Percentiles rank a stretch among this genome's conserved stretches.
Evolutionary conservation across 1,140 invertebrate species (phyloP).

Genomic region (Aphis craccivora): DNA sequence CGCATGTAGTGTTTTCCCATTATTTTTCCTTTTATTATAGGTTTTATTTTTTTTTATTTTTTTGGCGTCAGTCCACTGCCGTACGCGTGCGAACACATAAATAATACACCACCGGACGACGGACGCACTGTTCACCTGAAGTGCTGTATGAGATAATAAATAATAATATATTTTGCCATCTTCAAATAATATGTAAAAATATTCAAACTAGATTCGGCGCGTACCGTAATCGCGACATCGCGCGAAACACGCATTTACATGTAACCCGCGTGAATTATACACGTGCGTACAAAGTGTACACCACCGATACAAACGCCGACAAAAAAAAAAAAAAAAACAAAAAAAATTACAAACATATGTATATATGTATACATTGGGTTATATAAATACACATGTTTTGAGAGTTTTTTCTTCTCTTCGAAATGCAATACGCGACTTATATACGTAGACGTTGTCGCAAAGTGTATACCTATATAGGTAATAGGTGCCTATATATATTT

Average conservation of each 20-base stretch:
- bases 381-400: background rate
- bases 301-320: background rate
- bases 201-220: conserved; percentile 27
- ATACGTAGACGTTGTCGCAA: no score
- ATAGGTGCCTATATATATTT: background rate
- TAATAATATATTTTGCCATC: conserved; percentile 26
- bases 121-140: background rate
- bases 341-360: background rate
- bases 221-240: background rate
- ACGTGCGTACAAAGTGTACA: background rate
- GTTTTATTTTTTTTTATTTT: background rate
- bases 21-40: background rate
- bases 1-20: background rate
- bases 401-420: background rate
- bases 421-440: background rate
- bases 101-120: background rate
- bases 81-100: background rate
- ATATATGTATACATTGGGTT: background rate
- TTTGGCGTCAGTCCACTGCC: background rate
- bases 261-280: conserved; percentile 27
- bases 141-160: background rate
- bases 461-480: no score
- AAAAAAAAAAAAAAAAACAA: background rate
- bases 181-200: conserved; percentile 40
- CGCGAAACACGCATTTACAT: background rate